Evolutionary conservation across 1,140 invertebrate genomes (phyloP).

Genomic region (Drosophila orosa): DNA sequence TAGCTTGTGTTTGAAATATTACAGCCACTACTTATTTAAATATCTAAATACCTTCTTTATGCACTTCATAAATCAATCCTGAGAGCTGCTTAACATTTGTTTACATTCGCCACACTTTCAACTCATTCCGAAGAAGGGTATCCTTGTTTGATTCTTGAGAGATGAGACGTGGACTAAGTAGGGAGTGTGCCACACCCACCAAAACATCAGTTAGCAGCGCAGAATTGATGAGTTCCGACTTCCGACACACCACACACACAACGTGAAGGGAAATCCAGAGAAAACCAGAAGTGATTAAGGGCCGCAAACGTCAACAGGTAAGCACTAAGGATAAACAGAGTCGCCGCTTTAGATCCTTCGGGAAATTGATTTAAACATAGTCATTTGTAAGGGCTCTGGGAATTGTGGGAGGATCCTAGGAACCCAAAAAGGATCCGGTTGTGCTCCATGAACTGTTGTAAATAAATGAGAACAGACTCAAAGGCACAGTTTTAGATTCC

Average conservation of each 20-base stretch:
- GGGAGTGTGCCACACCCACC: slow-evolving; percentile 60
- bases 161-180: slow-evolving; percentile 13
- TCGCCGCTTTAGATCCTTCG: slow-evolving; percentile 54
- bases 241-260: slow-evolving; percentile 55
- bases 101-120: slow-evolving; percentile 39
- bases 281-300: slow-evolving; percentile 69
- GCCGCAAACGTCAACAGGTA: slow-evolving; percentile 74
- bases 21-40: background rate
- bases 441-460: background rate
- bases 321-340: slow-evolving; percentile 33
- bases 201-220: slow-evolving; percentile 59
- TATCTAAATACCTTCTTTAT: background rate
- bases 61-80: background rate
- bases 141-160: slow-evolving; percentile 43
- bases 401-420: slow-evolving; percentile 14
- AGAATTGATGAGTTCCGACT: slow-evolving; percentile 81
- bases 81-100: slow-evolving; percentile 15
- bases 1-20: too few relatives aligned
- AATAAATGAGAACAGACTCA: slow-evolving; percentile 1
- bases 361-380: slow-evolving; percentile 73
- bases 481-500: slow-evolving; percentile 27
- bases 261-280: slow-evolving; percentile 11
- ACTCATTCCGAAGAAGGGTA: slow-evolving; percentile 16
- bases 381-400: slow-evolving; percentile 53
- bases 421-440: background rate